Base-by-base conservation (phyloP, 2,888 invertebrate genomes). In the Cyrtodaria siliqua region DNA sequence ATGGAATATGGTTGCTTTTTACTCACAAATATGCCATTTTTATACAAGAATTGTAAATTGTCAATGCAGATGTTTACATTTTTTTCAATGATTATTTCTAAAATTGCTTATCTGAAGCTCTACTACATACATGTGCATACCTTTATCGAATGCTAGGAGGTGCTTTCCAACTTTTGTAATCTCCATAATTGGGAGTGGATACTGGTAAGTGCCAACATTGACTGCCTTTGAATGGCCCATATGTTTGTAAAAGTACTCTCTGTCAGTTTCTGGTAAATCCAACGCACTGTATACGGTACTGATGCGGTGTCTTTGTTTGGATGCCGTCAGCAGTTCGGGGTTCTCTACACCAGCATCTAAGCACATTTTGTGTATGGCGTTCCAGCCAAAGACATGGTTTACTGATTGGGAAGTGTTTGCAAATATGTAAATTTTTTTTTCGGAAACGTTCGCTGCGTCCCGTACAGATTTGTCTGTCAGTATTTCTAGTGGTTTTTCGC, bases 161-260 rank as follows among this genome's bases (percentile, higher is more conserved):
- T 69, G 61, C 44, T 40, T 33, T 29, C 69, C 69, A 40, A 69
- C 69, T 29, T 55, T 69, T 18, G 59, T 57, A 0, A 68, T 27
- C 44, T 57, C 68, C 29, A 61, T 27, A 14, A 75, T 49, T 20
- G 69, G 57, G 24, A 59, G 20, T 20, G 75, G 75, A 47, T 61
- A 68, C 26, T 69, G 75, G 27, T 75, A 69, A 14, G 57, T 67
- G 16, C 68, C 55, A 26, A 20, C 18, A 33, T 69, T 75, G 1
- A 75, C 56, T 6, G 63, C 61, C 40, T 57, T 62, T 27, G 69
- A 52, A 49, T 75, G 69, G 0, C 75, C 75, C 75, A 75, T 75
- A 24, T 75, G 75, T 42, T 59, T 57, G 23, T 75, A 75, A 29
- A 75, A 75, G 20, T 52, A 59, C 14, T 69, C 38, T 20, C 69